Evolutionary conservation across 2,888 invertebrate species (phyloP).

Genomic region (Plutella xylostella): DNA sequence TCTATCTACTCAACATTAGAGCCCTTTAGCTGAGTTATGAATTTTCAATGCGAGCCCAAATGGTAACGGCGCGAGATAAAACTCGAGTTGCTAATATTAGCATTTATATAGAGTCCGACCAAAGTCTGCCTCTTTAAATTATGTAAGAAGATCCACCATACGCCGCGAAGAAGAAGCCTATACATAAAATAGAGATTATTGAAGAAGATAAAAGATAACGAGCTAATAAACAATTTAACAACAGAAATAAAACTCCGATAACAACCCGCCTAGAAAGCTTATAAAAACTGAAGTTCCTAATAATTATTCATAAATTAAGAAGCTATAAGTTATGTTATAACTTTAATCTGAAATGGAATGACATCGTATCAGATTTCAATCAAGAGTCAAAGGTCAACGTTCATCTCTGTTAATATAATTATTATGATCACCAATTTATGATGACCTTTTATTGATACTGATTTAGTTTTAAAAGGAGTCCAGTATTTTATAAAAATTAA

Average conservation of each 20-base stretch:
- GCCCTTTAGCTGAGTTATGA: slow-evolving; percentile 34
- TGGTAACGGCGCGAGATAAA: slow-evolving; percentile 26
- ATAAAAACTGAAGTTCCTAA: neutral
- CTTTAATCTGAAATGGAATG: neutral
- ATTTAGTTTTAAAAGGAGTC: too few species aligned
- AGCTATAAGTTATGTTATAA: neutral
- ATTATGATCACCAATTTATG: too few species aligned
- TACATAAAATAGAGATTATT: neutral
- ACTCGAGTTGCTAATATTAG: slow-evolving; percentile 23
- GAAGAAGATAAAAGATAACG: neutral
- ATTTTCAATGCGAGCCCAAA: slow-evolving; percentile 35
- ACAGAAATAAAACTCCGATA: neutral
- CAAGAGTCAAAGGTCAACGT: neutral
- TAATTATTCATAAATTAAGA: slow-evolving; percentile 2
- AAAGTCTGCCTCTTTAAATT: slow-evolving; percentile 6
- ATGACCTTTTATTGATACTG: too few species aligned
- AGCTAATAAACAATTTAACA: slow-evolving; percentile 4
- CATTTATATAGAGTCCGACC: slow-evolving; percentile 23
- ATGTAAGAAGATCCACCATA: neutral
- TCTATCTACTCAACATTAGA: slow-evolving; percentile 24
- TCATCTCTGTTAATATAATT: too few species aligned
- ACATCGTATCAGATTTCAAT: slow-evolving; percentile 2
- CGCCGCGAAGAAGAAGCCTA: neutral
- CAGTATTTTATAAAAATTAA: too few species aligned
- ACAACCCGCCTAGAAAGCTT: neutral